A percentile compares a stretch with the other conserved stretches of the same genome.
phyloP scores from a whole-genome alignment of 2,888 invertebrate species.

The Dendrolimus pini region DNA sequence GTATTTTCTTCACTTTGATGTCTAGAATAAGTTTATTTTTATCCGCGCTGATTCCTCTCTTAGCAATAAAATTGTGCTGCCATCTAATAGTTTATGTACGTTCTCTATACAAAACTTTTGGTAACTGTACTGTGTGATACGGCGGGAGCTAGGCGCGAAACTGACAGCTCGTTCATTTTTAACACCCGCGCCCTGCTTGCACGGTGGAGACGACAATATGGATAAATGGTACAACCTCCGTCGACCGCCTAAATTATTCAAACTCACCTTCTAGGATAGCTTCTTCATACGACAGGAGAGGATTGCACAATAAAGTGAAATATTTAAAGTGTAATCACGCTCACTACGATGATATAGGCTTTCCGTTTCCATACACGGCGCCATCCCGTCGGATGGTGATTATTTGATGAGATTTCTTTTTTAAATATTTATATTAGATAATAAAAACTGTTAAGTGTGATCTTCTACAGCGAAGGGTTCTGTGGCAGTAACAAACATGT shows the following conservation, averaged over 20 bases:
- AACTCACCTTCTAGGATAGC: slow-evolving; percentile 42
- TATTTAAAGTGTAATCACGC: slow-evolving; percentile 70
- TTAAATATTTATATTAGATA: neutral
- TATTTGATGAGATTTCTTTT: neutral
- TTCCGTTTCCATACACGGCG: neutral
- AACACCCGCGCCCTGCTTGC: slow-evolving; percentile 41
- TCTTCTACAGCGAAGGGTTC: no score
- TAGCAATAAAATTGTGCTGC: no score
- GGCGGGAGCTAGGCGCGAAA: slow-evolving; percentile 37
- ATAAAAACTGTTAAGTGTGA: no score
- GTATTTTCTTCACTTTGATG: no score
- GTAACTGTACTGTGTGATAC: slow-evolving; percentile 26
- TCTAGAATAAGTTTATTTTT: no score
- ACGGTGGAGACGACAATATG: slow-evolving; percentile 59
- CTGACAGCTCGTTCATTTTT: slow-evolving; percentile 62
- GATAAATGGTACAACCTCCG: slow-evolving; percentile 65
- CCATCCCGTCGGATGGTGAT: neutral
- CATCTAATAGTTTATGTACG: no score
- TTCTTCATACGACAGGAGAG: slow-evolving; percentile 60
- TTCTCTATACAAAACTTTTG: no score
- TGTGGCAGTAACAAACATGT: no score
- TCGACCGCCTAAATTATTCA: slow-evolving; percentile 65
- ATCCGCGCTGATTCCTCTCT: no score
- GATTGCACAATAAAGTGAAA: slow-evolving; percentile 67
- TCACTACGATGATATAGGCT: slow-evolving; percentile 25